phyloP scores from a whole-genome alignment of 2,113 vertebrate species.

The Calidris pygmaea region DNA sequence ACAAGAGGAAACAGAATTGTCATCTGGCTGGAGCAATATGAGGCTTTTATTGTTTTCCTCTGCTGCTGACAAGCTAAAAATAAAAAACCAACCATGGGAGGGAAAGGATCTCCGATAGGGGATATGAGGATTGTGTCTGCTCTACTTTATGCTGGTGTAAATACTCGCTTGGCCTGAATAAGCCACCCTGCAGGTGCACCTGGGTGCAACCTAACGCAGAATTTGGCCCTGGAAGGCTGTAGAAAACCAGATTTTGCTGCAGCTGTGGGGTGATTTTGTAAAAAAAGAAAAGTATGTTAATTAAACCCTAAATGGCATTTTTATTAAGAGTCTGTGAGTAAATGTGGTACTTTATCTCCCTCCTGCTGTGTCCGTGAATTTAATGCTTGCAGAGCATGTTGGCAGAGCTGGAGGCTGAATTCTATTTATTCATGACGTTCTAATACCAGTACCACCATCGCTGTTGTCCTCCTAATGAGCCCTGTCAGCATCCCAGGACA shows the following conservation, averaged over 20 bases:
- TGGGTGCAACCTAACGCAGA: neutral
- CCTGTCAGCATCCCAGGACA: neutral
- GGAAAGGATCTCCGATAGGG: neutral
- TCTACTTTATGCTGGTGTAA: neutral
- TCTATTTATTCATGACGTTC: neutral
- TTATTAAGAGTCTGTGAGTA: slow-evolving; percentile 18
- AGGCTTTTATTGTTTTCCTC: neutral
- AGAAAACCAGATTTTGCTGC: slow-evolving; percentile 15
- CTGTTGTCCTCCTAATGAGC: neutral
- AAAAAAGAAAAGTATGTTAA: neutral
- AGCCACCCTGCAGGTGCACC: neutral
- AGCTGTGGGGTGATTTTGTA: neutral
- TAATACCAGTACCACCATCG: neutral
- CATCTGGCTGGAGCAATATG: neutral
- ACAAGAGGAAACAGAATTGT: neutral
- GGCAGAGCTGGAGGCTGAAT: neutral
- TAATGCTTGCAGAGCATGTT: neutral
- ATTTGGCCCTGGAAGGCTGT: neutral
- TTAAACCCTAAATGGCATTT: neutral
- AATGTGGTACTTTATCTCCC: slow-evolving; percentile 3
- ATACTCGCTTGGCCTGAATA: neutral
- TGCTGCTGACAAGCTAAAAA: slow-evolving; percentile 30
- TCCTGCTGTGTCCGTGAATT: neutral
- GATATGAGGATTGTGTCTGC: neutral
- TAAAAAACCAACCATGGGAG: neutral